These are phyloP conservation scores for Danio albolineatus DNA, from an alignment of 2,797 vertebrate genomes.

Conservation along the genomic window DNA sequence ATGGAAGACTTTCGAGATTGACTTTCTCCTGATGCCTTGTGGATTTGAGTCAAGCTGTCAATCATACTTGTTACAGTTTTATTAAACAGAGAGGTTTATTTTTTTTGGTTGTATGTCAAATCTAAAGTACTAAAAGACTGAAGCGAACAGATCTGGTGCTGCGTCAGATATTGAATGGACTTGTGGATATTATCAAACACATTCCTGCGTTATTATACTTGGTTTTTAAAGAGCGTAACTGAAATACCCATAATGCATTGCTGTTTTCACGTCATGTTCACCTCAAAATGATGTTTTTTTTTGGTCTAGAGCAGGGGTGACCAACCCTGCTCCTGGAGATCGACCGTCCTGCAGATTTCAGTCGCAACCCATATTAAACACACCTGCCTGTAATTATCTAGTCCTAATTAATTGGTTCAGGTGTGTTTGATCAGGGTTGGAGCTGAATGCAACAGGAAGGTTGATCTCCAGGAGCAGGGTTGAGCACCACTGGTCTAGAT, in stretches of 20 bases:
- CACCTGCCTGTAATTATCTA: too few relatives aligned
- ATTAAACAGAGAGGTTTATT: conserved; percentile 1
- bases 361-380: too few relatives aligned
- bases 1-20: not conserved
- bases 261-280: conserved; percentile 3
- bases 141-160: not conserved
- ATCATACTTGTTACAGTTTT: conserved; percentile 2
- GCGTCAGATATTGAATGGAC: not conserved
- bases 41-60: conserved; percentile 10
- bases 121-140: not conserved
- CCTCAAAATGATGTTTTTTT: not conserved
- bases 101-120: not conserved
- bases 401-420: too few relatives aligned
- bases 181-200: conserved; percentile 12
- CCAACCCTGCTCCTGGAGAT: too few relatives aligned
- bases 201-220: conserved; percentile 1
- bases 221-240: too few relatives aligned
- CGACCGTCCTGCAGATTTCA: too few relatives aligned
- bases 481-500: too few relatives aligned
- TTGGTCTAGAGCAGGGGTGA: too few relatives aligned
- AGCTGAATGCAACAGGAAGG: too few relatives aligned
- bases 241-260: not conserved
- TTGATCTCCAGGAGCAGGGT: too few relatives aligned
- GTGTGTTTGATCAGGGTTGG: too few relatives aligned
- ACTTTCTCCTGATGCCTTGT: conserved; percentile 26